phyloP scores from a whole-genome alignment of 2,888 invertebrate species.

The Balanococcus diminutus region DNA sequence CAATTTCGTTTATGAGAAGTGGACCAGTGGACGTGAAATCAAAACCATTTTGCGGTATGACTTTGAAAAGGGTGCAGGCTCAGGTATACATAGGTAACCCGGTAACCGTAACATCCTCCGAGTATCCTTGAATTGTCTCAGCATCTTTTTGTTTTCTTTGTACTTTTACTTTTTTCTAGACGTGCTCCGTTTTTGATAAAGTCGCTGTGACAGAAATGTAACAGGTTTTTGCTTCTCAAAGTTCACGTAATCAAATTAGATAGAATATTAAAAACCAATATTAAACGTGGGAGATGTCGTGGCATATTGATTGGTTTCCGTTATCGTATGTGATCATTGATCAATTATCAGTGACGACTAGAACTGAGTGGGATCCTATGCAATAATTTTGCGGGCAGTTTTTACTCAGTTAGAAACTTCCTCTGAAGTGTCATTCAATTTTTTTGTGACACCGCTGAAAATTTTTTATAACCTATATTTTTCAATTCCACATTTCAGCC shows the following conservation, averaged over 20 bases:
- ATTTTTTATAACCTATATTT: too few relatives aligned
- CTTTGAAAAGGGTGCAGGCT: neutral
- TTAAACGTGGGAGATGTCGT: neutral
- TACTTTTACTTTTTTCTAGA: neutral
- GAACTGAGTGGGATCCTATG: too few relatives aligned
- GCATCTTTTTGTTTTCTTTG: neutral
- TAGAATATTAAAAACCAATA: neutral
- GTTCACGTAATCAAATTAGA: neutral
- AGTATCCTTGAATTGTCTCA: conserved; percentile 6
- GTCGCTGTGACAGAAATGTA: neutral
- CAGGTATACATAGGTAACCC: too few relatives aligned
- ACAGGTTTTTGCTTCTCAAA: conserved; percentile 13
- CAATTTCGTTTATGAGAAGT: neutral
- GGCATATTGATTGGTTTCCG: neutral
- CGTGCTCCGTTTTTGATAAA: neutral
- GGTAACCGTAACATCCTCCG: neutral
- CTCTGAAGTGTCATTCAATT: too few relatives aligned
- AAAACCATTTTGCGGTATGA: neutral
- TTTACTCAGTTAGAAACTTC: too few relatives aligned
- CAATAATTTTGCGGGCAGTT: too few relatives aligned
- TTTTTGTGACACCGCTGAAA: too few relatives aligned
- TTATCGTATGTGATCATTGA: neutral
- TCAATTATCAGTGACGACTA: too few relatives aligned
- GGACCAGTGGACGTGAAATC: neutral
- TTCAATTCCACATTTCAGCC: too few relatives aligned